Conservation (phyloP, 2,113 vertebrate genomes). For the Epinephelus moara region DNA sequence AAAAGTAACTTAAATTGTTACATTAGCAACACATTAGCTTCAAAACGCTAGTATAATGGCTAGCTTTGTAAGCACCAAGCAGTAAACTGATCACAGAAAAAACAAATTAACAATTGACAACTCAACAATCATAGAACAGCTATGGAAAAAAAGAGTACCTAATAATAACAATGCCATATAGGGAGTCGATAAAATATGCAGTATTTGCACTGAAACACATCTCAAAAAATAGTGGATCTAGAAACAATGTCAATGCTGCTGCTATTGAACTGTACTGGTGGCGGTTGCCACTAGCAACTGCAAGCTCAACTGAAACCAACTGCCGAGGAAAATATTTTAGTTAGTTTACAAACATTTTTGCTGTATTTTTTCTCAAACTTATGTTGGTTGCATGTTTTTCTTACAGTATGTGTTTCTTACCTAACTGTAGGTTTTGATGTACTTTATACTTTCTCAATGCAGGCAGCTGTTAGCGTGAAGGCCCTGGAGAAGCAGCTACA, state of each 20-base stretch:
- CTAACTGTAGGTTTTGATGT: not conserved
- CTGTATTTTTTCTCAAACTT: not conserved
- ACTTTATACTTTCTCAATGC: constrained; percentile 12
- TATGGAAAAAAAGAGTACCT: not conserved
- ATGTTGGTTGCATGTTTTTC: not conserved
- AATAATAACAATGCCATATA: not conserved
- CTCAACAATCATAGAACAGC: not conserved
- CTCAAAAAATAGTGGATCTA: not conserved
- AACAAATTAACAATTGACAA: not conserved
- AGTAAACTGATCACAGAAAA: not conserved
- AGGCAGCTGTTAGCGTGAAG: constrained; percentile 74
- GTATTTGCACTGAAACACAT: not conserved
- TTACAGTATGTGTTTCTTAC: not conserved
- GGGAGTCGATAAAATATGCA: not conserved
- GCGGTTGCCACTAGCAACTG: constrained; percentile 20
- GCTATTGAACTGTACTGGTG: not conserved
- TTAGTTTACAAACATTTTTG: not conserved
- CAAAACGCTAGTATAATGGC: not conserved
- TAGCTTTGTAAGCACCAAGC: not conserved
- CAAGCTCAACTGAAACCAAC: not conserved
- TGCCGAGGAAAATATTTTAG: not conserved
- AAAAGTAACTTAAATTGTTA: not conserved
- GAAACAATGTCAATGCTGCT: not conserved
- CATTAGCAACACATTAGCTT: not conserved
- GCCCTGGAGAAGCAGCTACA: constrained; percentile 87